Evolutionary conservation across 30 jellyfish, hydroid and myxozoan species (phyloP).

Genomic region (Turritopsis rubra): DNA sequence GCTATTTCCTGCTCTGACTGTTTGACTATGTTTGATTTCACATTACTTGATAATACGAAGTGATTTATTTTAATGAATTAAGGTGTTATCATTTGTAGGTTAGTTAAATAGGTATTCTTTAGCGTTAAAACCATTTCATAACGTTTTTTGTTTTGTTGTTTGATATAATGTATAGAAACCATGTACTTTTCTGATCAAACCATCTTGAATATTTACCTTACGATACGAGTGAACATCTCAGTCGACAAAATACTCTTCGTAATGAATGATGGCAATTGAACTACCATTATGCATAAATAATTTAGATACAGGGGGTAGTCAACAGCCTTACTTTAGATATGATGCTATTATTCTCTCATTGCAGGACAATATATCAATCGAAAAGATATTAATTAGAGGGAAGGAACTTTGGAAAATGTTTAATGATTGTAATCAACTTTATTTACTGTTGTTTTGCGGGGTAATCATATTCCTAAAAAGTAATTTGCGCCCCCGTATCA

Average conservation of each 20-base stretch:
- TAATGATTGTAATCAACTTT: not conserved
- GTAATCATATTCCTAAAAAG: not conserved
- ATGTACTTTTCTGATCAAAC: not conserved
- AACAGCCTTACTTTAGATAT: not conserved
- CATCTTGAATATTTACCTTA: not conserved
- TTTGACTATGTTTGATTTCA: too few species aligned
- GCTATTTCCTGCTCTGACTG: too few species aligned
- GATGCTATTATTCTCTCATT: not conserved
- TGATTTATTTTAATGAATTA: too few species aligned
- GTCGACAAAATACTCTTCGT: not conserved
- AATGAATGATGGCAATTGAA: not conserved
- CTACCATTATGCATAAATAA: not conserved
- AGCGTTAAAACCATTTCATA: too few species aligned
- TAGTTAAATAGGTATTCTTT: too few species aligned
- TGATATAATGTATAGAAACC: not conserved
- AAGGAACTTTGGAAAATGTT: not conserved
- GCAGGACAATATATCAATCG: not conserved
- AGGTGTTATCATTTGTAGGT: too few species aligned
- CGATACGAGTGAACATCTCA: not conserved
- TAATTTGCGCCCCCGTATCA: constrained; percentile 16
- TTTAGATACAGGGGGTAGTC: not conserved
- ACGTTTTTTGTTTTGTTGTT: not conserved
- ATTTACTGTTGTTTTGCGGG: not conserved
- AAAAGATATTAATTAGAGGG: not conserved
- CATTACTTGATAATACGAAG: too few species aligned